These are phyloP conservation scores for Phenganax subtilis DNA, from an alignment of 92 coral and sea anemone species.

Conservation along the genomic window DNA sequence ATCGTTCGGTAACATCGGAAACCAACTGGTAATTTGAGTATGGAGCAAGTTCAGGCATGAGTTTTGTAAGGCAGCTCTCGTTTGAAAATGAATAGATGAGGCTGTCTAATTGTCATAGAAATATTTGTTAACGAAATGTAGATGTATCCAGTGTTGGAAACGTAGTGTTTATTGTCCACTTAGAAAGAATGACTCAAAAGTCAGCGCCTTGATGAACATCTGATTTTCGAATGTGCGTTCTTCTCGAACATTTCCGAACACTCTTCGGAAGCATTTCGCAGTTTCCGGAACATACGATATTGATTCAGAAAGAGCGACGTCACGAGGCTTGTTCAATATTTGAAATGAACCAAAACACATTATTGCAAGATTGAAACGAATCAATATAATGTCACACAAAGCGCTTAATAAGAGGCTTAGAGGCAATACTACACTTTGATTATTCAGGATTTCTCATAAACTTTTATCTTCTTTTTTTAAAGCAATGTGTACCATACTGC, in stretches of 20 bases:
- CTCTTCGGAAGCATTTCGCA: constrained; percentile 1
- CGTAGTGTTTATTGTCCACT: no score
- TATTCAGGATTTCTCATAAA: neutral
- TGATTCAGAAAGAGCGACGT: neutral
- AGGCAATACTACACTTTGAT: neutral
- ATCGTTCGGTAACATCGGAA: neutral
- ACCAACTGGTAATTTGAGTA: neutral
- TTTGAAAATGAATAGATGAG: no score
- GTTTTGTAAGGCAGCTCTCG: no score
- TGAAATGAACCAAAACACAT: neutral
- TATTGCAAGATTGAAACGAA: neutral
- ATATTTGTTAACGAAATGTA: no score
- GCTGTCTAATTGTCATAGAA: no score
- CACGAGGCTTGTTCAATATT: constrained; percentile 12
- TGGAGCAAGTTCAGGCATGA: constrained; percentile 8
- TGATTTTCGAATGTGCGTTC: no score
- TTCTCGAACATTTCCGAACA: constrained; percentile 10
- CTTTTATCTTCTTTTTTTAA: no score
- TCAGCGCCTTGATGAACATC: no score
- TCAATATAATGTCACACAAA: neutral
- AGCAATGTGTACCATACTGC: no score
- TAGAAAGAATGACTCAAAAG: no score
- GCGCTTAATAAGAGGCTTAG: neutral
- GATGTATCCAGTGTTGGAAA: no score
- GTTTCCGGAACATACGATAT: constrained; percentile 3